Evolutionary conservation across 2,888 invertebrate genomes (phyloP).

Genomic region (Lysandra bellargus): DNA sequence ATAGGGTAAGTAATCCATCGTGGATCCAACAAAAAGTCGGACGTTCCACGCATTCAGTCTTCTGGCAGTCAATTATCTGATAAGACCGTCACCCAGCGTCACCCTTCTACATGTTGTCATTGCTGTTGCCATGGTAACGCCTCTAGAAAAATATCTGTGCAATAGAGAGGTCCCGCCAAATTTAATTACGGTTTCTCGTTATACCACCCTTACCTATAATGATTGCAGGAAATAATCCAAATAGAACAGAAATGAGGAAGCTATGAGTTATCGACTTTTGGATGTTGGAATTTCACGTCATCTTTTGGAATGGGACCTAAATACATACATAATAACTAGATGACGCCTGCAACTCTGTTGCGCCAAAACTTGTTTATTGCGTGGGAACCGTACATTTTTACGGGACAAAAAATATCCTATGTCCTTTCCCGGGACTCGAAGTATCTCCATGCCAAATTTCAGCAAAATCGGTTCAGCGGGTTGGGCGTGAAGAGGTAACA

Average conservation of each 20-base stretch:
- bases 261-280: slow-evolving; percentile 8
- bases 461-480: too few species aligned
- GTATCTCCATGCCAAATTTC: too few species aligned
- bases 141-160: slow-evolving; percentile 47
- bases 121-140: slow-evolving; percentile 53
- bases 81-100: slow-evolving; percentile 56
- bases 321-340: not conserved
- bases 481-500: too few species aligned
- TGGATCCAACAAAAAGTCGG: slow-evolving; percentile 21
- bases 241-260: slow-evolving; percentile 19
- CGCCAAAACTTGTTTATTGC: too few species aligned
- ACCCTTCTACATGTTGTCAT: slow-evolving; percentile 45
- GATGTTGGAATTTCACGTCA: slow-evolving; percentile 12
- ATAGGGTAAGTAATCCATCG: slow-evolving; percentile 13
- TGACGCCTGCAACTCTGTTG: too few species aligned
- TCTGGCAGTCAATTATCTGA: slow-evolving; percentile 68
- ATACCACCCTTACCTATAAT: slow-evolving; percentile 41
- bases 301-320: not conserved
- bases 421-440: too few species aligned
- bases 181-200: slow-evolving; percentile 54
- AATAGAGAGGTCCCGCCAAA: slow-evolving; percentile 51
- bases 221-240: slow-evolving; percentile 30
- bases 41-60: slow-evolving; percentile 35
- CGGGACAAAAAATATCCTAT: too few species aligned
- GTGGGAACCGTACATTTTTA: too few species aligned